Base-by-base conservation (phyloP, 2,113 vertebrate genomes). In the Ramphastos sulfuratus region DNA sequence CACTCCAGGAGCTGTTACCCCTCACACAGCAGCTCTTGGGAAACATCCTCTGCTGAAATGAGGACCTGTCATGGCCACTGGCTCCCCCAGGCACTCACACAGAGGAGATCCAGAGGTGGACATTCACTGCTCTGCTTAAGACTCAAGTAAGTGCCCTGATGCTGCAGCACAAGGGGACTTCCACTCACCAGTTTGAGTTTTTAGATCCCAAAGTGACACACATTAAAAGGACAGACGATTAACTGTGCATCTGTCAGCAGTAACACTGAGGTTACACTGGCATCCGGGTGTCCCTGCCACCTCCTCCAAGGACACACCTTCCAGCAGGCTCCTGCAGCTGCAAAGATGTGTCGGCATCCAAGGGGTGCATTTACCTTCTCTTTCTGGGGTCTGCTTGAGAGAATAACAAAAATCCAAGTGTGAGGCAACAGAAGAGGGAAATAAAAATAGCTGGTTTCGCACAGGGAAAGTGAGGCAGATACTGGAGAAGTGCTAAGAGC, bases 211-310 rank as follows among this genome's bases (percentile, higher is more conserved):
- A 80, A 88, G 69, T 74, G 69, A 64, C 65, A 85, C 28, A 33
- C 48, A 18, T 94, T 85, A 71, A 81, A 77, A 92, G 82, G 33
- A 17, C 7, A 94, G 60, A 18, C 37, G 42, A 50, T 73, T 90
- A 91, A 67, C 79, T 33, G 56, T 82, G 69, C 82, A 88, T 74
- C 82, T 96, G 85, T 90, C 82, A 95, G 90, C 90, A 93, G 33
- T 88, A 83, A 88, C 0, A 1, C 46, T 82, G 79, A 89, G 67
- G 72, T 80, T 82, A n/a, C 63, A 52, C 21, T 2, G 1, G 69
- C 33, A 86, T 54, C 50, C 42, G 0, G 2, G 44, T n/a, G 4
- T 69, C 87, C 67, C 64, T 76, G 85, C 39, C 2, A 1, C 63
- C 60, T 77, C 59, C 27, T 85, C 56, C 82, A 85, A 70, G 80